phyloP scores from a whole-genome alignment of 2,888 invertebrate species.

The Fragum sueziense region DNA sequence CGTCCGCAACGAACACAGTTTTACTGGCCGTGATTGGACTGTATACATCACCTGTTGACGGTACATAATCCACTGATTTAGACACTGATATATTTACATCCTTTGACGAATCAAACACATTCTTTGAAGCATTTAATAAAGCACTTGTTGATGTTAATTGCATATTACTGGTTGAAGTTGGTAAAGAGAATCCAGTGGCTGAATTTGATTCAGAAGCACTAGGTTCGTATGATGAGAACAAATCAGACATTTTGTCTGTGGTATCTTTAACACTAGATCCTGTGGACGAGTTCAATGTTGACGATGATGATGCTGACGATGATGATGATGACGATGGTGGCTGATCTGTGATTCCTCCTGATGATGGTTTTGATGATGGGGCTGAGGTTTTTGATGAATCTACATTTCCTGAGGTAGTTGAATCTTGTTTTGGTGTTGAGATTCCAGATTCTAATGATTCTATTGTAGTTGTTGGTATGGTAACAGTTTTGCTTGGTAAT shows the following conservation, averaged over 20 bases:
- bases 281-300: not conserved
- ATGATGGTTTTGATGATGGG: conserved; percentile 19
- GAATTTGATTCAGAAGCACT: conserved; percentile 33
- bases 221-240: conserved; percentile 25
- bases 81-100: not conserved
- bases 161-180: not conserved
- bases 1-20: conserved; percentile 27
- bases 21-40: conserved; percentile 42
- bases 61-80: conserved; percentile 20
- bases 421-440: not conserved
- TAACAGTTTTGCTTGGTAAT: conserved; percentile 42
- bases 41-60: conserved; percentile 36
- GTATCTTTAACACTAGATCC: not conserved
- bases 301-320: conserved; percentile 29
- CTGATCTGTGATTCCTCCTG: not conserved
- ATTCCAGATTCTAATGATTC: not conserved
- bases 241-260: not conserved
- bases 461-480: conserved; percentile 51
- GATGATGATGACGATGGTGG: conserved; percentile 16
- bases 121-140: not conserved
- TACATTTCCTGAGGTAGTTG: conserved; percentile 11
- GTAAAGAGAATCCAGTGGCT: conserved; percentile 22
- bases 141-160: conserved; percentile 23
- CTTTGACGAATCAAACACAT: not conserved
- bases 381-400: conserved; percentile 1